These are phyloP conservation scores for Thalpophila matura DNA, from an alignment of 2,888 invertebrate species.

Conservation along the genomic window DNA sequence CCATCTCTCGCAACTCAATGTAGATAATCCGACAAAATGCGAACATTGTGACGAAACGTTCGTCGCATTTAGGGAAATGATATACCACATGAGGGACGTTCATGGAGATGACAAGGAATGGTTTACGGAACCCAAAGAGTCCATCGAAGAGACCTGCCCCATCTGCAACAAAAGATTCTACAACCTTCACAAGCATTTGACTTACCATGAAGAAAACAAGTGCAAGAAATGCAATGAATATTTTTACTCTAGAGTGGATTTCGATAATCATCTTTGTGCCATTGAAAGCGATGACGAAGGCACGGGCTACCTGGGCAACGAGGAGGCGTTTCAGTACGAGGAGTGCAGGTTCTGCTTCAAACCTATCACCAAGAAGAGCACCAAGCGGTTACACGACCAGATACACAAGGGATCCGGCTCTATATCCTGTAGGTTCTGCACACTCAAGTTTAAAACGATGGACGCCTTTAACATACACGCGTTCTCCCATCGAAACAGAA, in stretches of 20 bases:
- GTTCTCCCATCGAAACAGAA: constrained; percentile 86
- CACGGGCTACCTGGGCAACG: constrained; percentile 57
- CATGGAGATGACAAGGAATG: constrained; percentile 87
- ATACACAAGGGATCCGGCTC: constrained; percentile 84
- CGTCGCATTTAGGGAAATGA: constrained; percentile 88
- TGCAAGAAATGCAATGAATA: constrained; percentile 88
- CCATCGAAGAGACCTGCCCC: constrained; percentile 81
- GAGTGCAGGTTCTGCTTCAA: constrained; percentile 89
- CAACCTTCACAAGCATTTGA: constrained; percentile 84
- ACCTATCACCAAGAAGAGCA: constrained; percentile 79
- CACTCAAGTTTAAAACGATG: constrained; percentile 86
- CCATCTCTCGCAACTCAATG: constrained; percentile 82
- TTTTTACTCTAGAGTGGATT: constrained; percentile 82
- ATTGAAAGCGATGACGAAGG: constrained; percentile 86
- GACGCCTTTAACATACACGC: constrained; percentile 88
- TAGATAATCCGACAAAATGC: constrained; percentile 85
- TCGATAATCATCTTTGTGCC: constrained; percentile 84
- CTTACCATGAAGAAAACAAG: constrained; percentile 86
- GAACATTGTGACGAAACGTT: constrained; percentile 90
- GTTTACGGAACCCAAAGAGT: constrained; percentile 84
- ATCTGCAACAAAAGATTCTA: constrained; percentile 86
- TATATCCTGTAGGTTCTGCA: constrained; percentile 88
- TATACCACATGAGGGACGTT: constrained; percentile 85
- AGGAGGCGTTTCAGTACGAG: constrained; percentile 74
- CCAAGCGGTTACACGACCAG: constrained; percentile 79